These are phyloP conservation scores for Amphiprion ocellaris DNA, from an alignment of 2,113 vertebrate genomes.

Conservation along the genomic window DNA sequence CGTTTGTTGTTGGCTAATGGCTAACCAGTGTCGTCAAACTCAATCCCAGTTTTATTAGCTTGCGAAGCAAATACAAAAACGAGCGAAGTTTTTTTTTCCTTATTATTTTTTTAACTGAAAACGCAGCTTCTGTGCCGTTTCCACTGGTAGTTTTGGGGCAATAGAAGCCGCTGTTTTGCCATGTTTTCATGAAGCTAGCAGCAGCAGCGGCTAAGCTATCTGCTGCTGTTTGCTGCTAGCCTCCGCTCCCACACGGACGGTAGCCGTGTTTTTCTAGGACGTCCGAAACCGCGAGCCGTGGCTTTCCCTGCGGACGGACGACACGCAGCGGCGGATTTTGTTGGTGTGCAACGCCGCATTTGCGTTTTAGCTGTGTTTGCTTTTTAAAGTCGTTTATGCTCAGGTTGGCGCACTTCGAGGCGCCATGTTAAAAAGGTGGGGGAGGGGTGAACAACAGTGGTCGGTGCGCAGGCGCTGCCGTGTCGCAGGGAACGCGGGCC, in stretches of 20 bases:
- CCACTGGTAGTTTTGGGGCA: too few species aligned
- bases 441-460: slow-evolving; percentile 83
- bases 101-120: not conserved
- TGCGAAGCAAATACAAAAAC: not conserved
- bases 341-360: not conserved
- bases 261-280: slow-evolving; percentile 9
- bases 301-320: not conserved
- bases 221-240: slow-evolving; percentile 50
- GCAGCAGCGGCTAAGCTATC: slow-evolving; percentile 61
- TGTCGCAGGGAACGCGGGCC: slow-evolving; percentile 86
- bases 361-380: not conserved
- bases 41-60: slow-evolving; percentile 2
- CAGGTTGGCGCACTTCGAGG: slow-evolving; percentile 84
- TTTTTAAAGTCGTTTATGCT: slow-evolving; percentile 64
- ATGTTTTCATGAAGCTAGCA: slow-evolving; percentile 60
- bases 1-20: slow-evolving; percentile 66
- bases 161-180: slow-evolving; percentile 2
- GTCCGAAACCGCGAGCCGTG: slow-evolving; percentile 4
- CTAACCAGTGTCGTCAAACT: slow-evolving; percentile 47
- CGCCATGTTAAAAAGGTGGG: slow-evolving; percentile 92
- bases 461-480: slow-evolving; percentile 84
- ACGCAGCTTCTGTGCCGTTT: too few species aligned
- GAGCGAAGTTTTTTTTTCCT: not conserved
- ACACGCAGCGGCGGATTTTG: not conserved
- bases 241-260: slow-evolving; percentile 34